These are phyloP conservation scores for Rutpela maculata DNA, from an alignment of 2,888 invertebrate species.

Conservation along the genomic window DNA sequence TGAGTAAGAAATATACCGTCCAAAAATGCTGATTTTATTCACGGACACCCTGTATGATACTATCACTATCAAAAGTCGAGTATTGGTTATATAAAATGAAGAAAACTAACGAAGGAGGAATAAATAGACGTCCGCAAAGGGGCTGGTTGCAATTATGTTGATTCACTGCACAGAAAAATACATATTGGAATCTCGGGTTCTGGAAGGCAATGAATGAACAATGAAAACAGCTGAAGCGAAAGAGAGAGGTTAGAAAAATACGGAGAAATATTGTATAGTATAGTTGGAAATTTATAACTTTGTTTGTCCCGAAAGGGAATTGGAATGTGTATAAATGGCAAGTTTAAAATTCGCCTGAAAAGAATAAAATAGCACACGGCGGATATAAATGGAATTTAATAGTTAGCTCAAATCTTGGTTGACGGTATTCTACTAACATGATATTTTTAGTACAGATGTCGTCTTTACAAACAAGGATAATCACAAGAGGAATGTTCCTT, in stretches of 20 bases:
- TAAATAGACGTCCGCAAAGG: background rate
- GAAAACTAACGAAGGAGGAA: background rate
- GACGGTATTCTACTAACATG: background rate
- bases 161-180: background rate
- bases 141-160: background rate
- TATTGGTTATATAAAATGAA: background rate
- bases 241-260: background rate
- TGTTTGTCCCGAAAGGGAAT: background rate
- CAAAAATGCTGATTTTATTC: too few relatives aligned
- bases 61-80: background rate
- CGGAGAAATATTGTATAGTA: background rate
- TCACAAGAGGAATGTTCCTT: too few relatives aligned
- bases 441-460: background rate
- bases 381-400: background rate
- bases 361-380: background rate
- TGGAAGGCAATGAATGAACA: background rate
- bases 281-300: conserved; percentile 7
- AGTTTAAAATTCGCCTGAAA: background rate
- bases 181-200: background rate
- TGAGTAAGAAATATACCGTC: too few relatives aligned
- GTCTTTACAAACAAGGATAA: too few relatives aligned
- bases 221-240: background rate
- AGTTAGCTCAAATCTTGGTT: background rate
- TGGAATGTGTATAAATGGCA: background rate
- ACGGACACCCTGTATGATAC: too few relatives aligned